phyloP scores from a whole-genome alignment of 2,797 vertebrate species.

The Sebastes hopkinsi region DNA sequence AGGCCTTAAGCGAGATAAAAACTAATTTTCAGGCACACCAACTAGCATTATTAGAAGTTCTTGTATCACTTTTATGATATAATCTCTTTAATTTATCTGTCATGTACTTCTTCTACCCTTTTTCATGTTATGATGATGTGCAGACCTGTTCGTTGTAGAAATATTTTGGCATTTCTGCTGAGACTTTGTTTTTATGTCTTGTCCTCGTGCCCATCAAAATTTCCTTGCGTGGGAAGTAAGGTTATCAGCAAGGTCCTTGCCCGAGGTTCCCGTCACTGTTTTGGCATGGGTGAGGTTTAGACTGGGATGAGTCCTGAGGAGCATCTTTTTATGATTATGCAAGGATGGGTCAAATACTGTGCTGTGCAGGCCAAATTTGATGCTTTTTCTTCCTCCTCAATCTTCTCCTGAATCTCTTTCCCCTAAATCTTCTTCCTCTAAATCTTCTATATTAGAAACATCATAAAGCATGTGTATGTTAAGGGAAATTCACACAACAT shows the following conservation, averaged over 20 bases:
- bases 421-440: neutral
- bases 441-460: neutral
- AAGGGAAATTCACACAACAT: too few species aligned
- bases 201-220: neutral
- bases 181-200: neutral
- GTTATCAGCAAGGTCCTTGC: neutral
- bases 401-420: neutral
- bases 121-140: neutral
- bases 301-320: neutral
- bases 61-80: neutral
- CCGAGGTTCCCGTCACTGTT: neutral
- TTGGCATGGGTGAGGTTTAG: neutral
- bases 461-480: too few species aligned
- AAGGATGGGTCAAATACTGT: neutral
- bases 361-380: neutral
- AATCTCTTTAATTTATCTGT: neutral
- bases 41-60: neutral
- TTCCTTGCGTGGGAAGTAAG: neutral
- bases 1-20: neutral
- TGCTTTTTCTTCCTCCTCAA: neutral
- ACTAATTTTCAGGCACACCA: neutral
- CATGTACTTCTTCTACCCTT: neutral
- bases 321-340: neutral
- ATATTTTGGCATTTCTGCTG: neutral
- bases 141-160: neutral